phyloP scores from a whole-genome alignment of 2,888 invertebrate species.

The Cryptocheilus praepositus region DNA sequence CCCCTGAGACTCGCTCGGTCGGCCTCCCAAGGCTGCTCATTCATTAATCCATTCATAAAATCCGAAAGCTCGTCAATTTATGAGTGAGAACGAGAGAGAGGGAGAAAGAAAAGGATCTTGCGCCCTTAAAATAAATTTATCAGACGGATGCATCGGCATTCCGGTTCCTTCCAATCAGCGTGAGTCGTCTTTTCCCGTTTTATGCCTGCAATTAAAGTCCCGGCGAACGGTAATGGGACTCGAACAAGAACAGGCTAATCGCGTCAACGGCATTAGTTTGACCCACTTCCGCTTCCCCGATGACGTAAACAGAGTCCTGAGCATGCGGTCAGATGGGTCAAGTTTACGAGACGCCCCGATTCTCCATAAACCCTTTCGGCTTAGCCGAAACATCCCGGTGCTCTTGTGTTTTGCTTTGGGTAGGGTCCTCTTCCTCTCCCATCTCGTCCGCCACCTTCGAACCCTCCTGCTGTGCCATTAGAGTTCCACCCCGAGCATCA shows the following conservation, averaged over 20 bases:
- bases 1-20: not conserved
- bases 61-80: slow-evolving; percentile 7
- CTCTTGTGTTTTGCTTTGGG: slow-evolving; percentile 62
- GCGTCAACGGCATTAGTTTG: slow-evolving; percentile 51
- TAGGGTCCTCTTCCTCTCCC: slow-evolving; percentile 47
- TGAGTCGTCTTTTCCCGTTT: slow-evolving; percentile 22
- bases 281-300: slow-evolving; percentile 58
- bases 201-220: slow-evolving; percentile 9
- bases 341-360: slow-evolving; percentile 68
- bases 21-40: no score
- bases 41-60: not conserved
- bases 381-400: slow-evolving; percentile 64
- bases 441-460: slow-evolving; percentile 47
- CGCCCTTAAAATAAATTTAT: slow-evolving; percentile 8
- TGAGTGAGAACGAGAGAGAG: slow-evolving; percentile 9
- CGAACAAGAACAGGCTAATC: slow-evolving; percentile 4
- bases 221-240: slow-evolving; percentile 2
- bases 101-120: not conserved
- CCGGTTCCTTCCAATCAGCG: slow-evolving; percentile 9
- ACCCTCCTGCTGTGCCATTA: slow-evolving; percentile 61
- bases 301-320: slow-evolving; percentile 49
- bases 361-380: slow-evolving; percentile 70
- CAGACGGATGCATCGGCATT: not conserved
- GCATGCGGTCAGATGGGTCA: slow-evolving; percentile 66
- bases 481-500: slow-evolving; percentile 50